phyloP scores from a whole-genome alignment of 2,888 invertebrate species.

The Rhaphigaster nebulosa region DNA sequence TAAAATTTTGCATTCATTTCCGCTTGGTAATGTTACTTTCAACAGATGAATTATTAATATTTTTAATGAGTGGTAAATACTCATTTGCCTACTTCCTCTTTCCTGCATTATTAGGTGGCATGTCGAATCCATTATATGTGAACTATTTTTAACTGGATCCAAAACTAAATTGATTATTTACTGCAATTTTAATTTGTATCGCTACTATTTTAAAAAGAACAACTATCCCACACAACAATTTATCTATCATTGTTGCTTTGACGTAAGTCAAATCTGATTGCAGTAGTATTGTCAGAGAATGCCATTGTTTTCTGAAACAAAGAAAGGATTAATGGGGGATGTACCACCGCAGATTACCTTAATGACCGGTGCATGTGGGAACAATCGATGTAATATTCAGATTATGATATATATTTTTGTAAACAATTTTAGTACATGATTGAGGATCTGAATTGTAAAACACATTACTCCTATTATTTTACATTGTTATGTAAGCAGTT shows the following conservation, averaged over 20 bases:
- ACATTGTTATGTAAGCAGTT: too few relatives aligned
- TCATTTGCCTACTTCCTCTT: background rate
- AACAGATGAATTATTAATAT: background rate
- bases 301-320: constrained; percentile 23
- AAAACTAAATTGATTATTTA: background rate
- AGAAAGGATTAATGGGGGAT: background rate
- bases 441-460: too few relatives aligned
- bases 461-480: too few relatives aligned
- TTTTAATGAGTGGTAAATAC: background rate
- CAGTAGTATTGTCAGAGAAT: background rate
- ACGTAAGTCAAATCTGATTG: background rate
- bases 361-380: background rate
- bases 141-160: background rate
- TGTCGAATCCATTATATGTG: background rate
- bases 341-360: background rate
- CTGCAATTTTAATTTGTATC: background rate
- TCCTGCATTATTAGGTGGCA: background rate
- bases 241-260: background rate
- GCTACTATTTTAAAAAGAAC: background rate
- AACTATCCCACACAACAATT: background rate
- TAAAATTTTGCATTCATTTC: background rate
- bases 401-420: background rate
- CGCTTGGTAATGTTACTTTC: background rate
- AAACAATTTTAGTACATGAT: too few relatives aligned
- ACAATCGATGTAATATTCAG: background rate